Base-by-base conservation (phyloP, 2,888 invertebrate species). In the Pyralis farinalis region DNA sequence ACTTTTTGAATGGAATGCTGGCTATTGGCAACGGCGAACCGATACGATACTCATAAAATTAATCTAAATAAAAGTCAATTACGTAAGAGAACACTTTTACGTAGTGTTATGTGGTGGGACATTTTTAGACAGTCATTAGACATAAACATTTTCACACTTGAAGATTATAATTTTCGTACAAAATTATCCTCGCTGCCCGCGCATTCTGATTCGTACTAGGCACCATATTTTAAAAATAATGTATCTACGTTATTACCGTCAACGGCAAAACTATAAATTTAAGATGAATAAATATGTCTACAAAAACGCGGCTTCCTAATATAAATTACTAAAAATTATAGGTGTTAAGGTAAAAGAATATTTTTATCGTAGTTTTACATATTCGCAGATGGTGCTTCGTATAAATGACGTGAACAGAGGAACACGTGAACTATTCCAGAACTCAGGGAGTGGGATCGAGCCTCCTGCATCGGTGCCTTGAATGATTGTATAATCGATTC, bases 61-160 rank as follows among this genome's bases (percentile, higher is more conserved):
- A 68, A 69, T 66, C 57, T 56, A 56, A 67, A 65, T 70, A 65
- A 69, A 70, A 62, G 58, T 66, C 56, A 47, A 46, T 49, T 54
- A 46, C 48, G 57, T 43, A 56, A 63, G 61, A 68, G 57, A 68
- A 64, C 68, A 48, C 46, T 66, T 63, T 76, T 71, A 67, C 69
- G 72, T 60, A 50, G 58, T 53, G 55, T 53, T 63, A 65, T 63
- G 44, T 53, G 60, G 56, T 55, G 51, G 32, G 49, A 52, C 49
- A 51, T 42, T 65, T 64, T 65, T 58, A 64, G 58, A 55, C 55
- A 59, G 55, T 55, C 54, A 50, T 47, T 49, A 42, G 55, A 49
- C 60, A 70, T 74, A 72, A 74, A 77, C 48, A 67, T 71, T 67
- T 76, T 61, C 57, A 63, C 75, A 64, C 66, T 51, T 58, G 37